A percentile compares a stretch with the other conserved stretches of the same genome.
phyloP scores from a whole-genome alignment of 2,888 invertebrate genomes.

The Heliconius hortense region DNA sequence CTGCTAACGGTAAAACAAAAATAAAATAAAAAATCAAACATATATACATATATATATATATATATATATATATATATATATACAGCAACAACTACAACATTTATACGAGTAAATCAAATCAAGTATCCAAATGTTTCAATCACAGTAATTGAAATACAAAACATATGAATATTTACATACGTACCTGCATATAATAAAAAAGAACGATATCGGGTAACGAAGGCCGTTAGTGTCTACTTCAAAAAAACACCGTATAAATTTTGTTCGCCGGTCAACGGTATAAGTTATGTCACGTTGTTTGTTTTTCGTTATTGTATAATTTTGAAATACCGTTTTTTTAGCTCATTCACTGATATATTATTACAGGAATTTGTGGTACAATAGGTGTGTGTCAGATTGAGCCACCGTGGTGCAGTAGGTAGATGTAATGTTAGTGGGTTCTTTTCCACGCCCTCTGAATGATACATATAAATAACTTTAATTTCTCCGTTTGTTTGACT shows the following conservation, averaged over 20 bases:
- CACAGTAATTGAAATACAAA: slow-evolving; percentile 25
- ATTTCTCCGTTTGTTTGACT: too few relatives aligned
- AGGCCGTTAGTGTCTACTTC: slow-evolving; percentile 40
- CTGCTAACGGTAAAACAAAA: too few relatives aligned
- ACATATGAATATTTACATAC: slow-evolving; percentile 8
- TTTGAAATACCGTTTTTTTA: slow-evolving; percentile 14
- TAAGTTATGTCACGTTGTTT: slow-evolving; percentile 50
- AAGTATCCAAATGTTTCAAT: slow-evolving; percentile 6
- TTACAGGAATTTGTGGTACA: neutral
- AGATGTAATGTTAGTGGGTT: too few relatives aligned
- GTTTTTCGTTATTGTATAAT: slow-evolving; percentile 49
- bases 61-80: too few relatives aligned
- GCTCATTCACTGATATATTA: slow-evolving; percentile 7
- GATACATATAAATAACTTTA: too few relatives aligned
- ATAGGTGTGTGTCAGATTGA: neutral
- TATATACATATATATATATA: too few relatives aligned
- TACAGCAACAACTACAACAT: too few relatives aligned
- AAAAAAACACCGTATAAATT: slow-evolving; percentile 52
- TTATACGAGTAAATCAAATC: too few relatives aligned
- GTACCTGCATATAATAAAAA: slow-evolving; percentile 19
- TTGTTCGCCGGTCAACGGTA: slow-evolving; percentile 45
- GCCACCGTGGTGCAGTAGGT: neutral
- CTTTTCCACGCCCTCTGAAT: too few relatives aligned
- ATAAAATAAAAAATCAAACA: too few relatives aligned
- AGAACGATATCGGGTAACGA: slow-evolving; percentile 29